Conservation (phyloP, 2,113 vertebrate species). For the Mus pahari region DNA sequence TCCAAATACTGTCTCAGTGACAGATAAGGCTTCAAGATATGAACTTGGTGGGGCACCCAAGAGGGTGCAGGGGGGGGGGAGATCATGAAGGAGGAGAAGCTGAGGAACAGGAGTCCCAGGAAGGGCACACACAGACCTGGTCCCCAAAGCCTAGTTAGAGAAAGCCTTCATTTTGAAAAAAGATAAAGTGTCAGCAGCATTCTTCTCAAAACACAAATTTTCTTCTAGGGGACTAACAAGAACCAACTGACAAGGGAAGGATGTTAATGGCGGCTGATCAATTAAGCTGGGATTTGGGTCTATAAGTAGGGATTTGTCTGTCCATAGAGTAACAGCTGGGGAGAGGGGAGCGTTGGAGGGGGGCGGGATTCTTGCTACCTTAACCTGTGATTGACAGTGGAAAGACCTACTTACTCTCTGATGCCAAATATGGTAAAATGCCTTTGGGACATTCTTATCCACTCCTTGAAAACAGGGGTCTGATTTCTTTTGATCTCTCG, state of each 20-base stretch:
- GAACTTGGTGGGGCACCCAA: background rate
- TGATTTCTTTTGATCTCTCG: background rate
- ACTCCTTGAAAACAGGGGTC: background rate
- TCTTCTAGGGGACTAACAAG: background rate
- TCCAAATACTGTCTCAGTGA: background rate
- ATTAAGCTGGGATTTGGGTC: too few species aligned
- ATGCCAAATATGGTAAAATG: background rate
- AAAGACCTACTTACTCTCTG: background rate
- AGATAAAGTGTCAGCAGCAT: background rate
- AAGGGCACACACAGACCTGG: background rate
- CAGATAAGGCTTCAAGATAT: background rate
- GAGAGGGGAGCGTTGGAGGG: too few species aligned
- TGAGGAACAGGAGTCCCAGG: background rate
- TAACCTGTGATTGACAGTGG: background rate
- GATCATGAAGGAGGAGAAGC: background rate
- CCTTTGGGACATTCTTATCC: background rate
- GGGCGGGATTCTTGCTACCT: background rate
- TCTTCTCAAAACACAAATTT: background rate
- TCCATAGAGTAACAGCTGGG: background rate
- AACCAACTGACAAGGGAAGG: background rate
- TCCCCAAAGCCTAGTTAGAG: background rate
- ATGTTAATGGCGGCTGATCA: background rate
- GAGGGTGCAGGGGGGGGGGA: too few species aligned
- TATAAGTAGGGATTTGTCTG: too few species aligned
- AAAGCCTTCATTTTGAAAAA: background rate